Base-by-base conservation (phyloP, 1,140 invertebrate species). In the Pachypsylla venusta region DNA sequence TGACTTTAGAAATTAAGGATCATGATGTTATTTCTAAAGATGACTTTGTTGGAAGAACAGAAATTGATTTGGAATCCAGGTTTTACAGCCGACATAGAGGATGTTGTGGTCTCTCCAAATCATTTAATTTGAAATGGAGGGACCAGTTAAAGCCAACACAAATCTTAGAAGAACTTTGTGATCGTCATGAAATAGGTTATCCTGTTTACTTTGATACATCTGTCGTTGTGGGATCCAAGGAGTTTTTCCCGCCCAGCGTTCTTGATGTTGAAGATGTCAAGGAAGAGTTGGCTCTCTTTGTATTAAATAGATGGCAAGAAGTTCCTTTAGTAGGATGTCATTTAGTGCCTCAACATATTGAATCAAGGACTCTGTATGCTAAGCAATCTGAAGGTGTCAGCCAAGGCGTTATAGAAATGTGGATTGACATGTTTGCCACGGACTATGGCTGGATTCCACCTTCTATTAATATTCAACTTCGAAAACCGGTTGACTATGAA, bases 381-480 rank as follows among this genome's bases (percentile, higher is more conserved):
- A 77, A 79, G 19, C 76, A 81, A 27, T 83, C 81, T 70, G 84
- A 86, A 0, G 88, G 86, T 30, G 76, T 92, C 16, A 87, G 90
- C 70, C 87, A 89, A 77, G 90, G 91, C 16, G 90, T 89, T 74
- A 66, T 94, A 25, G 86, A 91, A 70, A 77, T 94, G 75, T 94
- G 89, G 89, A 74, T 94, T 7, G 91, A 95, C 68, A 83, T 94
- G 72, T 93, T 90, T 69, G 76, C 83, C 19, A 76, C 80, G 59
- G 77, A 77, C 60, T 70, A 73, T 68, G 72, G 73, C 0, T 78
- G 73, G 68, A 74, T 76, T 54, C 81, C 81, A 2, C 76, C 77
- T n/a, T 76, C 84, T 22, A 75, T 91, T 1, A 81, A 91, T 67
- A 89, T 94, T 60, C 80, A 80, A 2, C 86, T 86, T 0, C 74